Base-by-base conservation (phyloP, 2,797 vertebrate species). In the Characodon lateralis region DNA sequence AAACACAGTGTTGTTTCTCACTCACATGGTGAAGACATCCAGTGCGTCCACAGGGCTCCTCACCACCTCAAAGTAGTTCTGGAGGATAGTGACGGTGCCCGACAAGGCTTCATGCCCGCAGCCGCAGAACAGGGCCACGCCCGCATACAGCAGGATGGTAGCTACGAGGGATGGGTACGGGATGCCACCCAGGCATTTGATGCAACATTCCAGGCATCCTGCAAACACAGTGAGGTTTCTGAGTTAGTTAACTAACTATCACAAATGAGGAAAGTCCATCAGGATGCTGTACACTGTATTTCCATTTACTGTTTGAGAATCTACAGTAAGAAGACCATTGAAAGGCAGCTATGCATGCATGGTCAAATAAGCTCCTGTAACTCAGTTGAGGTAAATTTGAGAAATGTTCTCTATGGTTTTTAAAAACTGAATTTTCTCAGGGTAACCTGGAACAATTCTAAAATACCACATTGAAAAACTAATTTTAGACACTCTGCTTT, bases 21-120 rank as follows among this genome's bases (percentile, higher is more conserved):
- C 98, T 97, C 93, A 99, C 98, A 99, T 98, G 86, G 97, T 98
- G 85, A 99, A 99, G 90, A 98, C 97, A 72, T 99, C 98, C 91
- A 99, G 93, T 0, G 97, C 94, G 43, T 99, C 98, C 92, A 96
- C 94, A 51, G 98, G 96, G 93, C 96, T 95, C 93, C 97, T 96
- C 81, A 97, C 96, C 95, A 99, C 97, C 92, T 99, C 98, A 81
- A 99, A 99, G 94, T 99, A 99, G 94, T 96, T 98, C 89, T 99
- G 98, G 87, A 99, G 97, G 90, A 99, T 99, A 92, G 97, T 97
- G 93, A 98, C 97, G 0, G 98, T 99, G 89, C 98, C 98, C 1
- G 97, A 97, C 66, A 99, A 96, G 1, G 98, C 98, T 94, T 99
- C 98, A 81, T 99, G 98, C 16, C 98, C 98, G 6, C 98, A 99